phyloP scores from a whole-genome alignment of 2,113 vertebrate species.

The Plectropomus leopardus region DNA sequence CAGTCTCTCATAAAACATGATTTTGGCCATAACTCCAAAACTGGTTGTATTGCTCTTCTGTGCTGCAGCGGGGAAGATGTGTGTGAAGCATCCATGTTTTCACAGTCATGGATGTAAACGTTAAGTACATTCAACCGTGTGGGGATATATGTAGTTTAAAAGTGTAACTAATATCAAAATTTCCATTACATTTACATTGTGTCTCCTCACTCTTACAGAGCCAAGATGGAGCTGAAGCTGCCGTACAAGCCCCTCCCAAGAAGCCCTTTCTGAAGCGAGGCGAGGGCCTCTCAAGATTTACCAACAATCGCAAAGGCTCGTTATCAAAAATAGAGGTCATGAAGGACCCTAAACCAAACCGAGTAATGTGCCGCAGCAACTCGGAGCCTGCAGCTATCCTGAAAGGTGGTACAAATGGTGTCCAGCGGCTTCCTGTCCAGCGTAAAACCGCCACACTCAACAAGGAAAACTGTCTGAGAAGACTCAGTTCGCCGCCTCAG shows the following conservation, averaged over 20 bases:
- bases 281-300: conserved; percentile 92
- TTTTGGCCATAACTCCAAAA: too few species aligned
- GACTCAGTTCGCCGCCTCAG: conserved; percentile 19
- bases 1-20: too few species aligned
- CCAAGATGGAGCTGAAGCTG: conserved; percentile 31
- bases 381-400: conserved; percentile 55
- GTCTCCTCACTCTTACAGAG: conserved; percentile 35
- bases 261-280: conserved; percentile 92
- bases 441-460: conserved; percentile 86
- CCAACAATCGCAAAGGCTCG: conserved; percentile 79
- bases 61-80: too few species aligned
- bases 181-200: background rate
- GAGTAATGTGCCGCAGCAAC: conserved; percentile 58
- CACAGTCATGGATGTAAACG: too few species aligned
- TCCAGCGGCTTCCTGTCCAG: conserved; percentile 77
- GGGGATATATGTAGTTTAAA: too few species aligned
- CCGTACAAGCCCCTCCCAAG: conserved; percentile 80
- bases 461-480: conserved; percentile 82
- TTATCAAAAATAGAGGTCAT: conserved; percentile 48
- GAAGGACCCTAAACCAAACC: conserved; percentile 59
- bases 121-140: too few species aligned
- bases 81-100: too few species aligned
- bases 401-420: conserved; percentile 46
- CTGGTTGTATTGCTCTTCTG: too few species aligned
- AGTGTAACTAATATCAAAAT: background rate